These are phyloP conservation scores for Manduca sexta DNA, from an alignment of 1,140 invertebrate genomes.

Conservation along the genomic window DNA sequence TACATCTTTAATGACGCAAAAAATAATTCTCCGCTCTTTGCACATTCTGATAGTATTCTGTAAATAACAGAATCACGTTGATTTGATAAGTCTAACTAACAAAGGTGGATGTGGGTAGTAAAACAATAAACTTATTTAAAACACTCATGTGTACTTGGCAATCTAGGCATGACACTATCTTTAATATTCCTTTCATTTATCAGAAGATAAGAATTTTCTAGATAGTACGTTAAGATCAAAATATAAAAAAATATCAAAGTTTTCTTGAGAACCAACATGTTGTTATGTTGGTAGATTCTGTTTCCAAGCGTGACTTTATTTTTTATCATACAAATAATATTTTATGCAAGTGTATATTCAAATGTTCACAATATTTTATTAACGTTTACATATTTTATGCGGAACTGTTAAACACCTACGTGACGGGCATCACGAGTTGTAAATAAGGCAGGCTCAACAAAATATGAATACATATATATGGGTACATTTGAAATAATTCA, in stretches of 20 bases:
- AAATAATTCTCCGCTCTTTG: constrained; percentile 31
- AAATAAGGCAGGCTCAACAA: constrained; percentile 9
- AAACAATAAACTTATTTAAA: neutral
- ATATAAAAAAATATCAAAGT: too few relatives aligned
- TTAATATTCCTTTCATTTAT: too few relatives aligned
- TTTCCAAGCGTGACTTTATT: too few relatives aligned
- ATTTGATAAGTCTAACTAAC: constrained; percentile 1
- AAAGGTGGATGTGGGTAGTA: neutral
- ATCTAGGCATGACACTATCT: too few relatives aligned
- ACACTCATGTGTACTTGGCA: neutral
- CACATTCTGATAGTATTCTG: constrained; percentile 23
- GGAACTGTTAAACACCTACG: constrained; percentile 7
- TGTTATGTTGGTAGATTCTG: too few relatives aligned
- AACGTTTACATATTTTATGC: constrained; percentile 8
- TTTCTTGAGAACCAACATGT: too few relatives aligned
- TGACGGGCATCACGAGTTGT: constrained; percentile 14
- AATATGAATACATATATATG: neutral
- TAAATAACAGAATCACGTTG: constrained; percentile 1
- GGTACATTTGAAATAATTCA: too few relatives aligned
- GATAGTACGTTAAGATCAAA: too few relatives aligned
- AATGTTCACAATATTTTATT: neutral
- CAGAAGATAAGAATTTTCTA: too few relatives aligned
- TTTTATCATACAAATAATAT: too few relatives aligned
- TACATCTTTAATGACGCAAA: constrained; percentile 37
- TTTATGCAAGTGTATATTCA: too few relatives aligned